Conservation (phyloP, 1,140 invertebrate species). For the Meloidogyne exigua region DNA sequence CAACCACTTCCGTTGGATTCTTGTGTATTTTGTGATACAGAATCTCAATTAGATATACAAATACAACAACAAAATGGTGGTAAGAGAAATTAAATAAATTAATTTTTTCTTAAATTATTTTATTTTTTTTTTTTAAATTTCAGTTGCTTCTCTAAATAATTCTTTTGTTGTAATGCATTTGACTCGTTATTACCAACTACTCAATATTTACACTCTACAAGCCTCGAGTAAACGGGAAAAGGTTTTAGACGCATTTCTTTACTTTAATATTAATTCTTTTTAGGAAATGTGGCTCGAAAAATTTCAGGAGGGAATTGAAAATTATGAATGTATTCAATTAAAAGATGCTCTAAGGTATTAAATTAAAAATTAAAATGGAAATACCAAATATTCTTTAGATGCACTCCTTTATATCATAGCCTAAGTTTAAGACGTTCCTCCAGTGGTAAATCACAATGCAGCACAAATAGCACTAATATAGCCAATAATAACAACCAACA, state of each 20-base stretch:
- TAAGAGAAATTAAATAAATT: constrained; percentile 15
- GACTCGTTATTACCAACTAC: constrained; percentile 62
- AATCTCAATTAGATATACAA: constrained; percentile 67
- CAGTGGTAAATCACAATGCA: constrained; percentile 6
- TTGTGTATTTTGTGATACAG: constrained; percentile 72
- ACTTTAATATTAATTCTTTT: constrained; percentile 23
- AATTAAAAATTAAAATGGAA: too few relatives aligned
- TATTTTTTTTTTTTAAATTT: neutral
- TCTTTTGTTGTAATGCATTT: constrained; percentile 62
- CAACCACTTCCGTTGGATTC: constrained; percentile 73
- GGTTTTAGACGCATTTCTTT: constrained; percentile 21
- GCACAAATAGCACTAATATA: neutral
- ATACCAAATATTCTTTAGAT: constrained; percentile 39
- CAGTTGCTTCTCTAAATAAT: constrained; percentile 57
- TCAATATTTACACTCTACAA: constrained; percentile 58
- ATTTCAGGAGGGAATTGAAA: constrained; percentile 62
- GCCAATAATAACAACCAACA: neutral
- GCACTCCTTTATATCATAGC: constrained; percentile 40
- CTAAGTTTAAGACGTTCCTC: constrained; percentile 29
- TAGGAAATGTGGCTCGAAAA: constrained; percentile 63
- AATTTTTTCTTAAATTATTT: neutral
- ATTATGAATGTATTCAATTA: constrained; percentile 61
- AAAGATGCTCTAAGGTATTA: constrained; percentile 60
- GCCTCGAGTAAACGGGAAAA: constrained; percentile 54
- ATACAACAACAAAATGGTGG: constrained; percentile 52